Conservation (phyloP, 2,797 vertebrate genomes). For the Rousettus madagascariensis region DNA sequence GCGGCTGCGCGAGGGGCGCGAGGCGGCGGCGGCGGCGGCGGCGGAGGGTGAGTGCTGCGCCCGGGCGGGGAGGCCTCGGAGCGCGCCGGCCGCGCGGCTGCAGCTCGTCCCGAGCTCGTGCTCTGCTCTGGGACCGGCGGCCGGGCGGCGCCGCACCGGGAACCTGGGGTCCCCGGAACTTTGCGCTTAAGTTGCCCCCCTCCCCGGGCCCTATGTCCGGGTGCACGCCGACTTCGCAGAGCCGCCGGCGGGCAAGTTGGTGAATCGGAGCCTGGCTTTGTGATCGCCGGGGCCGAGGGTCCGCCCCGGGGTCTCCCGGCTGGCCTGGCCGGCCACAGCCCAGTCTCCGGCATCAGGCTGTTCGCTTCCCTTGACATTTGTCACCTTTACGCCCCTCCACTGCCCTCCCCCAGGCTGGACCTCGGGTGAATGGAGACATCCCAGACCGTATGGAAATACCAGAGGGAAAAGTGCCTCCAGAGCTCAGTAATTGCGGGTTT, state of each 20-base stretch:
- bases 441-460: neutral
- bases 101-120: too few species aligned
- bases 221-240: neutral
- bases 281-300: neutral
- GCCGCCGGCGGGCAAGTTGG: neutral
- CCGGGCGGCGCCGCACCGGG: neutral
- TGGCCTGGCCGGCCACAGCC: neutral
- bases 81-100: too few species aligned
- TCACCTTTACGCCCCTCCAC: neutral
- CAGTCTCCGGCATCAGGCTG: neutral
- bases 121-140: too few species aligned
- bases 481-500: accelerated
- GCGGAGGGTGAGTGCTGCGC: neutral
- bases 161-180: neutral
- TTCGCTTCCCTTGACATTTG: neutral
- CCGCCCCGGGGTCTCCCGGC: neutral
- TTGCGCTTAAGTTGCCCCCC: neutral
- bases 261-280: neutral
- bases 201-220: too few species aligned
- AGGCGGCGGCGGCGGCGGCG: neutral
- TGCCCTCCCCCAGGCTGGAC: neutral
- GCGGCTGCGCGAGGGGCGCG: neutral
- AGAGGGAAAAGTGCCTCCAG: neutral
- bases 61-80: accelerated
- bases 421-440: neutral